Conservation (phyloP, 2,888 invertebrate genomes). For the Pediacus dermestoides region DNA sequence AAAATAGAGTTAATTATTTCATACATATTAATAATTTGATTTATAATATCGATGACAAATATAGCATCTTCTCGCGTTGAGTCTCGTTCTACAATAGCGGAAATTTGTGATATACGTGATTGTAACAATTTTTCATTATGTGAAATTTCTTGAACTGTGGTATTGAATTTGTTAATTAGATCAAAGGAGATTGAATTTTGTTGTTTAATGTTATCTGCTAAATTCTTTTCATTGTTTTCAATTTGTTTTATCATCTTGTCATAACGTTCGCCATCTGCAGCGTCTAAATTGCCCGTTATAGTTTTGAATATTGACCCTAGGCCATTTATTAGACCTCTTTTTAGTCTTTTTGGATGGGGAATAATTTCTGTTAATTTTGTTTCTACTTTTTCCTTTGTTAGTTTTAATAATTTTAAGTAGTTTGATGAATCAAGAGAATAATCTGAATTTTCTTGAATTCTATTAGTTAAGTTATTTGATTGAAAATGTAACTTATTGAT, state of each 20-base stretch:
- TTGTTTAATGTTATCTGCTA: conserved; percentile 8
- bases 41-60: conserved; percentile 9
- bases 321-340: conserved; percentile 19
- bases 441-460: conserved; percentile 9
- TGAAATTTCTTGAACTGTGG: conserved; percentile 13
- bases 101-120: conserved; percentile 6
- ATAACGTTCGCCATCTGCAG: conserved; percentile 18
- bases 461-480: conserved; percentile 6
- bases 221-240: conserved; percentile 15
- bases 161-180: conserved; percentile 17
- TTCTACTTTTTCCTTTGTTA: conserved; percentile 10
- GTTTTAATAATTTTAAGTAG: conserved; percentile 10
- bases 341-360: conserved; percentile 11
- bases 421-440: conserved; percentile 4
- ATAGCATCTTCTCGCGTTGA: conserved; percentile 1
- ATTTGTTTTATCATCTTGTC: conserved; percentile 16
- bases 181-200: conserved; percentile 9
- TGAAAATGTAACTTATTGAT: conserved; percentile 11
- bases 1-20: conserved; percentile 12
- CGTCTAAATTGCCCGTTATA: conserved; percentile 19
- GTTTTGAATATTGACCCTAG: conserved; percentile 18
- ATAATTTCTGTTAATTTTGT: conserved; percentile 12
- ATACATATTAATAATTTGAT: conserved; percentile 13
- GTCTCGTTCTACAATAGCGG: neutral
- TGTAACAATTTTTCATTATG: conserved; percentile 16